Evolutionary conservation across 2,113 vertebrate genomes (phyloP), one percentile per base, ranked within the genome.

Genomic region (Hippocampus guttulatus): DNA sequence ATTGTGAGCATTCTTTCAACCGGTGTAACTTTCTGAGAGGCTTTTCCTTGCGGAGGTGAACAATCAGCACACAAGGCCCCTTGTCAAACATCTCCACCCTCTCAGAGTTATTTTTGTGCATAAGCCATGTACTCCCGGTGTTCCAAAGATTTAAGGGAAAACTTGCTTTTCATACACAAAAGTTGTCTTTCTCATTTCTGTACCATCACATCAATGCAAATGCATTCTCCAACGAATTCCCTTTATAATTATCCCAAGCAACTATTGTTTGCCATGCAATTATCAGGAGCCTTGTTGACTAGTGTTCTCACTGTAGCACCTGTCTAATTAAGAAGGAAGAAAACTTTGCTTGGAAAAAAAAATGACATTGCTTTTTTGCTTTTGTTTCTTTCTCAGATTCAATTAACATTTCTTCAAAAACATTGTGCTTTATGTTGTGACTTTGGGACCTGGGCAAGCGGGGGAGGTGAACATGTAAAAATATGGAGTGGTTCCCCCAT

Each of bases 41-140:
- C 76, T 80, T 82, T 84, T 85, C 80, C 77, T 81, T 76, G 70
- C 74, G 73, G 76, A 81, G 80, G 79, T 65, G 73, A 85, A 82
- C 79, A 85, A 86, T 84, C 75, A 70, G 51, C 38, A 15, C 33
- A 73, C 81, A 81, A 81, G 77, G 69, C 83, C 81, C 69, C 79
- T 80, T 82, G 81, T 86, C 78, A 82, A 89, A 75, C 75, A 75
- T 67, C 65, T 73, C 74, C 40, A 70, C 60, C 78, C 79, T 82
- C 69, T 76, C 67, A 33, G 30, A 25, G 79, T 87, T 88, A 79
- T 86, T 88, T 80, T 70, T 72, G 77, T 78, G 81, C 69, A 81
- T 81, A 87, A 87, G 84, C 77, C 68, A 74, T 52, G 78, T 70
- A 55, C 70, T 73, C 71, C 40, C 75, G 61, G 60, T 43, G 69